Percentiles rank a stretch among this genome's conserved stretches.
phyloP scores from a whole-genome alignment of 2,797 vertebrate species.

The Toxotes lorentzi region DNA sequence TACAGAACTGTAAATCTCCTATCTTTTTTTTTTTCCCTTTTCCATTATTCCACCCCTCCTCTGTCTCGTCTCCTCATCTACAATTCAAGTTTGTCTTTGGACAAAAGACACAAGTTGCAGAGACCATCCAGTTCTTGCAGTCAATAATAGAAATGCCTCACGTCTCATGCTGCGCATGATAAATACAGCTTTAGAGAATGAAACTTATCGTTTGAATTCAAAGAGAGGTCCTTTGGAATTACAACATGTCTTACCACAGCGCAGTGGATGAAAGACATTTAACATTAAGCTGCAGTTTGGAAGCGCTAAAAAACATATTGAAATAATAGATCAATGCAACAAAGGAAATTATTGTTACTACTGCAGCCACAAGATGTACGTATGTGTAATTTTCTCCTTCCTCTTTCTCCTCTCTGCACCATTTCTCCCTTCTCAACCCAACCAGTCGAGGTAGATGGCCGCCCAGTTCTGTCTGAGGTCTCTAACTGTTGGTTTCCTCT shows the following conservation, averaged over 20 bases:
- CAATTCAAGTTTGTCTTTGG: constrained; percentile 46
- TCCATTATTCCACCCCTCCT: constrained; percentile 29
- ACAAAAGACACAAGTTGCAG: constrained; percentile 41
- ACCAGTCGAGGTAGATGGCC: too few species aligned
- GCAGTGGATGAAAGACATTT: background rate
- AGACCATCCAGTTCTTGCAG: constrained; percentile 36
- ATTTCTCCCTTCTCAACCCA: background rate
- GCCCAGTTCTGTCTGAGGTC: too few species aligned
- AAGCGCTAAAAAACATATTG: background rate
- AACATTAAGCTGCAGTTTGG: background rate
- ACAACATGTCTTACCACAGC: background rate
- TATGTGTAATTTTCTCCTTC: background rate
- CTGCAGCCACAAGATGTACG: background rate
- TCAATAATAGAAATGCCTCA: constrained; percentile 39
- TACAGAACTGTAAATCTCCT: constrained; percentile 38
- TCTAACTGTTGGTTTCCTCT: background rate
- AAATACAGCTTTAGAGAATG: constrained; percentile 10
- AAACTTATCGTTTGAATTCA: constrained; percentile 3
- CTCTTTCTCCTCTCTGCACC: background rate
- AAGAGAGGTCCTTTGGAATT: background rate
- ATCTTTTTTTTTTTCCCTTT: constrained; percentile 14
- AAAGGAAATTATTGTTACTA: background rate
- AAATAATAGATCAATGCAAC: background rate
- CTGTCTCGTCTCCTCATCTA: constrained; percentile 37
- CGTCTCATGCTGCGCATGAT: constrained; percentile 7